phyloP scores from a whole-genome alignment of 2,888 invertebrate species.

The Himalopsyche anomala region DNA sequence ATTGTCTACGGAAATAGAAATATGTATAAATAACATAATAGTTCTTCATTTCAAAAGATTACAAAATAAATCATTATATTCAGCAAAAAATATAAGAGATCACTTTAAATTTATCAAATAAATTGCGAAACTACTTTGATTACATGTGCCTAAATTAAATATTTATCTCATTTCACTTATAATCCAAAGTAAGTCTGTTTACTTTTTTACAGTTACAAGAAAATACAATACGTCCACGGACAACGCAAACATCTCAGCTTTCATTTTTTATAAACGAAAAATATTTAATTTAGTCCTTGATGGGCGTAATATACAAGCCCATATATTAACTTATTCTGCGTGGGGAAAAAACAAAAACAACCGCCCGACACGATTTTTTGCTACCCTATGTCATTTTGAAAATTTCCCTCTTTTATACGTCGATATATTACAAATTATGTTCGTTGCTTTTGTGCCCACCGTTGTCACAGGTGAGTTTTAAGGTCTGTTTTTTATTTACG shows the following conservation, averaged over 20 bases:
- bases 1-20: no score
- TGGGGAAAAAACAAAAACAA: conserved; percentile 39
- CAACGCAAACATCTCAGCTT: neutral
- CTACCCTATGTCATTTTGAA: conserved; percentile 60
- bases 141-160: no score
- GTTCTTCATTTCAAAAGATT: no score
- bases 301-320: conserved; percentile 9
- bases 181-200: no score
- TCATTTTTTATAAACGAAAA: conserved; percentile 34
- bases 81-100: no score
- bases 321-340: conserved; percentile 22
- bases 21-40: no score
- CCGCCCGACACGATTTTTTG: conserved; percentile 56
- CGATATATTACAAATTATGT: conserved; percentile 64
- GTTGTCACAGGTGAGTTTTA: conserved; percentile 65
- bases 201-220: no score
- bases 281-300: conserved; percentile 22
- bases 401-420: conserved; percentile 61
- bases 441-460: conserved; percentile 55
- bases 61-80: no score
- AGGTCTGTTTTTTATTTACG: conserved; percentile 64
- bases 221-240: neutral
- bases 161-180: no score
- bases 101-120: no score
- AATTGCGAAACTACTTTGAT: no score